Conservation (phyloP, 1,140 invertebrate species). For the Cotesia typhae region DNA sequence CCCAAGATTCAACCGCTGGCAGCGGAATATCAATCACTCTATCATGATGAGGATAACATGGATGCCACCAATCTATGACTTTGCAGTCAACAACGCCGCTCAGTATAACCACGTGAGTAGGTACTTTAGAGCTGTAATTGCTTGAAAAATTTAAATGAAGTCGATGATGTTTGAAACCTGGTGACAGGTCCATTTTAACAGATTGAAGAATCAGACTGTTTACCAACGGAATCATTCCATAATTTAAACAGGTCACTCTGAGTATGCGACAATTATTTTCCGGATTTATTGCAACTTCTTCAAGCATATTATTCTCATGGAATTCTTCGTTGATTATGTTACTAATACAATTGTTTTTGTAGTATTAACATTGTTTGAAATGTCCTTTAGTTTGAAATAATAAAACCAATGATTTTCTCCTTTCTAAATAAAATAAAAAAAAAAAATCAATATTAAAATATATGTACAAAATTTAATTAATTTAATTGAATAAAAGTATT, state of each 20-base stretch:
- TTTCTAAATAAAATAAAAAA: conserved; percentile 50
- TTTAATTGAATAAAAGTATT: neutral
- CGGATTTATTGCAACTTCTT: conserved; percentile 17
- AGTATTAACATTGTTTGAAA: conserved; percentile 36
- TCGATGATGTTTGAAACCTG: conserved; percentile 69
- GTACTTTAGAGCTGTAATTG: conserved; percentile 51
- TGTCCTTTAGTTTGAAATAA: conserved; percentile 68
- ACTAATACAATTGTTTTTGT: conserved; percentile 31
- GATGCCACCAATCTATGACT: conserved; percentile 79
- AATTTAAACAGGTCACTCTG: conserved; percentile 60
- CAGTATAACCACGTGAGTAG: conserved; percentile 65
- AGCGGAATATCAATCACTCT: conserved; percentile 37
- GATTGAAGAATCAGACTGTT: conserved; percentile 72
- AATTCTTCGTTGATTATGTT: conserved; percentile 44
- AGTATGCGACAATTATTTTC: neutral
- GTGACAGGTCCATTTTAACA: conserved; percentile 69
- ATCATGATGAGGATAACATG: conserved; percentile 72
- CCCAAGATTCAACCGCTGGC: conserved; percentile 50
- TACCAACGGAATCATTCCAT: conserved; percentile 69
- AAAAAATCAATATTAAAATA: conserved; percentile 14
- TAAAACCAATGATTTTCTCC: conserved; percentile 67
- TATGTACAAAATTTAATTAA: neutral
- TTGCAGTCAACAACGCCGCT: conserved; percentile 72
- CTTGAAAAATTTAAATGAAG: conserved; percentile 72
- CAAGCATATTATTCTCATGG: conserved; percentile 45